Evolutionary conservation across 1,140 invertebrate species (phyloP), one percentile per base, ranked within the genome.

Genomic region (Agrypnia vestita): DNA sequence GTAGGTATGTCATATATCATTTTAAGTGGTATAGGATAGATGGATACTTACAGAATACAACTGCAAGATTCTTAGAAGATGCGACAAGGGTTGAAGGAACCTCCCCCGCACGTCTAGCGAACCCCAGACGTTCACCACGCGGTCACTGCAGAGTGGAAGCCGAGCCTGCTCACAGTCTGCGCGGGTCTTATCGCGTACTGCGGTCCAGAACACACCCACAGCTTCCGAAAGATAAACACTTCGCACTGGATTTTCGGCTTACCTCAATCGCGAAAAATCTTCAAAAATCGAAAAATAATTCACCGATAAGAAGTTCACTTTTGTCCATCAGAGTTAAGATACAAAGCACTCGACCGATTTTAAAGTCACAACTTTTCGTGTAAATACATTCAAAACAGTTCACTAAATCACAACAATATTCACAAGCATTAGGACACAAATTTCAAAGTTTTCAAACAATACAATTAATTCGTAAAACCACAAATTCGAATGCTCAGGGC

Each of bases 131-230:
- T 11, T 21, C 15, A 53, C 67, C 67, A 71, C 67, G 67, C 49
- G 67, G 17, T 71, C 17, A 9, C 15, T 67, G 43, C 35, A 67
- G 35, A 17, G 43, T 13, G 10, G 8, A 67, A 12, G 25, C 35
- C 9, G 53, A 56, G 53, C 8, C 53, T 56, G n/a, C 6, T 10
- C 19, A 19, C 0, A 9, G 0, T 56, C 53, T 56, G 53, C 15
- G 0, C 15, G 53, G 17, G 59, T 12, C 49, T 51, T 51, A 51
- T 51, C 49, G 49, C 8, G n/a, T 51, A 51, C n/a, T 8, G 1
- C 13, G 61, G 61, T 35, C 43, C 67, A 71, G 67, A 71, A 10
- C 19, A 47, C 62, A 10, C 67, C 67, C 67, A 71, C 67, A 71
- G 61, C 25, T 64, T 13, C 10, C 46, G 12, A 21, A 25, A 71